phyloP scores from a whole-genome alignment of 2,113 vertebrate genomes.

The Pipra filicauda region DNA sequence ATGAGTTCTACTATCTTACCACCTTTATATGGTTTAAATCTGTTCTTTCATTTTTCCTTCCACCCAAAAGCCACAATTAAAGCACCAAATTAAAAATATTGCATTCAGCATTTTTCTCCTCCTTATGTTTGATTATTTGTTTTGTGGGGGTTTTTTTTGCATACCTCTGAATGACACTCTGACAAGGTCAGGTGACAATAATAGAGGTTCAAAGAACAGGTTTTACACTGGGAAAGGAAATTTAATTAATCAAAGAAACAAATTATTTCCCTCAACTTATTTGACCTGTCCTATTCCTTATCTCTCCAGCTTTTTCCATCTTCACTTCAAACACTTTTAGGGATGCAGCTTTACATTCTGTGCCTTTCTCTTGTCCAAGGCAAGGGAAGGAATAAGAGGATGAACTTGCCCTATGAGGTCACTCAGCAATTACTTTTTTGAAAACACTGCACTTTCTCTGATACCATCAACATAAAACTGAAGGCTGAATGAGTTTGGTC shows the following conservation, averaged over 20 bases:
- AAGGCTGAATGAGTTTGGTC: background rate
- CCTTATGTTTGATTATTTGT: background rate
- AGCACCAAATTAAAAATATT: background rate
- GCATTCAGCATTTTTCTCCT: background rate
- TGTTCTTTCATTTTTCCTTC: background rate
- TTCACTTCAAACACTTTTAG: background rate
- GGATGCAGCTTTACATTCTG: background rate
- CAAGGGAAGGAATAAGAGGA: background rate
- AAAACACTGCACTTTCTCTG: slow-evolving; percentile 12
- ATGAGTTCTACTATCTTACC: background rate
- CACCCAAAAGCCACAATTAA: background rate
- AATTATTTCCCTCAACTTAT: background rate
- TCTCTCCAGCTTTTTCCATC: background rate
- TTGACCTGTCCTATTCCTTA: background rate
- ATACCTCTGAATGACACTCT: background rate
- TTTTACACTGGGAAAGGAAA: background rate
- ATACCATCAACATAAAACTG: slow-evolving; percentile 21
- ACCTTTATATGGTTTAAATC: background rate
- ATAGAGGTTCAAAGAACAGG: background rate
- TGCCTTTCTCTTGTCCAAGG: background rate
- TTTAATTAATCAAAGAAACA: background rate
- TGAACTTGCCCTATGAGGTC: background rate
- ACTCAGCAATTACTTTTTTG: slow-evolving; percentile 28
- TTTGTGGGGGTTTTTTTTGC: background rate
- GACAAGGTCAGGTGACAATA: background rate